Percentiles rank a stretch among this genome's conserved stretches.
These are phyloP conservation scores for Oncorhynchus mykiss DNA, from an alignment of 2,113 vertebrate genomes.

Conservation along the genomic window DNA sequence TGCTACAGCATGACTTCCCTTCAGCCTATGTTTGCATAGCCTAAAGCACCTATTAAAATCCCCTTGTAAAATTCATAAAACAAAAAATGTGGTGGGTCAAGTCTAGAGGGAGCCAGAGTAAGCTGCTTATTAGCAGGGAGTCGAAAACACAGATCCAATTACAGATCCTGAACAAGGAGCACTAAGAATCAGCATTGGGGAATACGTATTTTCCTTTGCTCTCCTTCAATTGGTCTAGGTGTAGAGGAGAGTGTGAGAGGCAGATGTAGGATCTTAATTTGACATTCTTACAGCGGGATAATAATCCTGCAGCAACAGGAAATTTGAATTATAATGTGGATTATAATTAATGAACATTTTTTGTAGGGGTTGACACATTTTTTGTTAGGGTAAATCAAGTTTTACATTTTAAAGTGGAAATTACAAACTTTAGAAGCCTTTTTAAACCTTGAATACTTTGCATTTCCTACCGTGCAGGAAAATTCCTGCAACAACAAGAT, in stretches of 20 bases:
- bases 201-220: constrained; percentile 92
- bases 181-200: constrained; percentile 92
- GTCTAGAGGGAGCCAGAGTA: constrained; percentile 99
- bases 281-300: too few species aligned
- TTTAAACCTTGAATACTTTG: too few species aligned
- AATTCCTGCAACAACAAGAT: too few species aligned
- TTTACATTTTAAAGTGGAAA: too few species aligned
- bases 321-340: too few species aligned
- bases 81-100: constrained; percentile 98
- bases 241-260: constrained; percentile 78
- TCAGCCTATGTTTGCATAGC: constrained; percentile 99
- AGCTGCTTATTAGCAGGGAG: constrained; percentile 99
- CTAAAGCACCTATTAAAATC: constrained; percentile 99
- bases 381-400: too few species aligned
- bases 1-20: constrained; percentile 90
- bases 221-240: constrained; percentile 87
- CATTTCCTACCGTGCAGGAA: too few species aligned
- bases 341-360: too few species aligned
- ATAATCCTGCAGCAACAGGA: too few species aligned
- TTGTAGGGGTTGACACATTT: too few species aligned
- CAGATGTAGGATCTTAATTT: too few species aligned
- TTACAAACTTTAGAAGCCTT: too few species aligned
- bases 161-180: constrained; percentile 96
- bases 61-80: constrained; percentile 99
- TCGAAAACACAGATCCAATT: constrained; percentile 99